A percentile compares a stretch with the other conserved stretches of the same genome.
Evolutionary conservation across 1,140 invertebrate species (phyloP).

Genomic region (Prorops nasuta): DNA sequence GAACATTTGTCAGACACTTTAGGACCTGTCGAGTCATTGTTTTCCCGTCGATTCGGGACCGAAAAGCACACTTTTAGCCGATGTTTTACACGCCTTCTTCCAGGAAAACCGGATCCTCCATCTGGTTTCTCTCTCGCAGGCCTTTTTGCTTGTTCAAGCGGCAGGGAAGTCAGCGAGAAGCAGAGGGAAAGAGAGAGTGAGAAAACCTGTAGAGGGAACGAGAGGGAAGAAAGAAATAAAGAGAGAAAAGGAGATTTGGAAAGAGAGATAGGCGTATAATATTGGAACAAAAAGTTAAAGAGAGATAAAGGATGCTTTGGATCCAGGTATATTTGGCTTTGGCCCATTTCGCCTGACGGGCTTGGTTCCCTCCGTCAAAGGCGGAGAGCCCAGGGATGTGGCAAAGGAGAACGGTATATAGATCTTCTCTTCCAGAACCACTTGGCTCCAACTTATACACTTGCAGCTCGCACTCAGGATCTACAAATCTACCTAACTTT

Average conservation of each 20-base stretch:
- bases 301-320: not conserved
- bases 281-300: not conserved
- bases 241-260: not conserved
- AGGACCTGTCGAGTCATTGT: conserved; percentile 30
- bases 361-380: conserved; percentile 42
- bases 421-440: too few species aligned
- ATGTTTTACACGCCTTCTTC: conserved; percentile 46
- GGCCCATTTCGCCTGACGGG: conserved; percentile 44
- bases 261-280: not conserved
- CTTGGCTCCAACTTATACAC: too few species aligned
- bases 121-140: conserved; percentile 34
- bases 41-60: conserved; percentile 37
- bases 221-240: conserved; percentile 3
- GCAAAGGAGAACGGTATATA: too few species aligned
- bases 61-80: conserved; percentile 40
- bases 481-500: too few species aligned
- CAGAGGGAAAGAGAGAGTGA: conserved; percentile 17
- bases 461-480: too few species aligned
- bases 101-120: conserved; percentile 36
- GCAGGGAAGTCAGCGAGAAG: not conserved
- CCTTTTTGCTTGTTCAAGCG: too few species aligned
- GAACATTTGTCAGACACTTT: conserved; percentile 44
- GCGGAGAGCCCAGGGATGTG: conserved; percentile 27
- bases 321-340: conserved; percentile 37
- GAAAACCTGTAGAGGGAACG: conserved; percentile 10